A percentile compares a stretch with the other conserved stretches of the same genome.
These are phyloP conservation scores for Hylia prasina DNA, from an alignment of 2,113 vertebrate species.

Conservation along the genomic window DNA sequence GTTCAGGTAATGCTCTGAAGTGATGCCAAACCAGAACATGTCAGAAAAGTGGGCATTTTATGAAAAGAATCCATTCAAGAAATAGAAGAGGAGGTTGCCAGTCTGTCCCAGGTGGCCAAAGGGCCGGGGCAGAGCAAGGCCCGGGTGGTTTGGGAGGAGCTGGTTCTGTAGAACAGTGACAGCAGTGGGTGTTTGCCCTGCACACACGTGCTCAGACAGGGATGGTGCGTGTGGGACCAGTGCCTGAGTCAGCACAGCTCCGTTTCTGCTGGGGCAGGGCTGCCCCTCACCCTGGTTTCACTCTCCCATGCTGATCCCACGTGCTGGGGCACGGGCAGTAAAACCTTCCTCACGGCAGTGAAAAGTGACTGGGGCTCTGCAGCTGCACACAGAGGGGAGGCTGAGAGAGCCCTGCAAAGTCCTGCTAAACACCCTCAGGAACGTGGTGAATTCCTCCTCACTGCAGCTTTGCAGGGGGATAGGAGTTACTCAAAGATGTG, in stretches of 20 bases:
- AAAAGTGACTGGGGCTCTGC: background rate
- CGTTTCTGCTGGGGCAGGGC: background rate
- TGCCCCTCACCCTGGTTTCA: background rate
- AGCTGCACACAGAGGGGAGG: background rate
- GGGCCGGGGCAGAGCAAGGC: background rate
- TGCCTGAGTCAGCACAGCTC: background rate
- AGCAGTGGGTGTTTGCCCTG: background rate
- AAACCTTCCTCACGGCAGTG: background rate
- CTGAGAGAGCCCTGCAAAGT: background rate
- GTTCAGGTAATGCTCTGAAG: background rate
- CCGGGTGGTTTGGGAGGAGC: background rate
- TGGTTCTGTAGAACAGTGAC: background rate
- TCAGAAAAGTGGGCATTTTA: background rate
- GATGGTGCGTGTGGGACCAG: fast-evolving
- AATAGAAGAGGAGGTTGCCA: background rate
- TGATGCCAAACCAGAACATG: background rate
- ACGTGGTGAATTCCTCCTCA: background rate
- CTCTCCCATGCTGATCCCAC: background rate
- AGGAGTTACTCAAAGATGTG: background rate
- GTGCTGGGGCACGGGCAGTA: fast-evolving
- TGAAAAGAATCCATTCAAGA: background rate
- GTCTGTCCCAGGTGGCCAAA: background rate
- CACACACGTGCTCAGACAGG: background rate
- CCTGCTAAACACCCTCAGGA: too few relatives aligned
- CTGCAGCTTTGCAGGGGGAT: background rate